Percentiles rank a stretch among this genome's conserved stretches.
Evolutionary conservation across 2,797 vertebrate species (phyloP).

Genomic region (Peromyscus melanophrys): DNA sequence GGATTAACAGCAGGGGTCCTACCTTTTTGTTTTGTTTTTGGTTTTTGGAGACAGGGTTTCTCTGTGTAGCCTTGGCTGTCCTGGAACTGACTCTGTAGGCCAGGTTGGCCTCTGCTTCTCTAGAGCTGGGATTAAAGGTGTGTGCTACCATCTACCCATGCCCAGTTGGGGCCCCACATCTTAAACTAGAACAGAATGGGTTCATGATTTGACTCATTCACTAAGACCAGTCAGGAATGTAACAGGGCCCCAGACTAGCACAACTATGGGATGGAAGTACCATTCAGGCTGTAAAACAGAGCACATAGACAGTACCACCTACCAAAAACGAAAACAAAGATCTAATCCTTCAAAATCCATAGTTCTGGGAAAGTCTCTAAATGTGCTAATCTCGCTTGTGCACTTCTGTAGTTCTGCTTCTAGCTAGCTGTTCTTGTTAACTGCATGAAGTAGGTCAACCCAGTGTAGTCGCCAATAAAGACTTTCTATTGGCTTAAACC

Average conservation of each 20-base stretch:
- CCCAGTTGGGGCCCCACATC: neutral
- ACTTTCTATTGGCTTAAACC: neutral
- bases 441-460: neutral
- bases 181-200: neutral
- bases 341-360: neutral
- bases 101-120: neutral
- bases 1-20: too few species aligned
- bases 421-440: neutral
- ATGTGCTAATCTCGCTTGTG: neutral
- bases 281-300: neutral
- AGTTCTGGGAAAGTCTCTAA: neutral
- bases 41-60: neutral
- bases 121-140: neutral
- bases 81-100: neutral
- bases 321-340: neutral
- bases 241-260: neutral
- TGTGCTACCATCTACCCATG: neutral
- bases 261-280: neutral
- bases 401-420: neutral
- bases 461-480: neutral
- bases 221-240: neutral
- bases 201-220: neutral
- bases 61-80: neutral
- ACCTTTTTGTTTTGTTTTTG: too few species aligned
- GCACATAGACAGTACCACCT: neutral